Evolutionary conservation across 2,888 invertebrate genomes (phyloP).

Genomic region (Yponomeuta plumbellus): DNA sequence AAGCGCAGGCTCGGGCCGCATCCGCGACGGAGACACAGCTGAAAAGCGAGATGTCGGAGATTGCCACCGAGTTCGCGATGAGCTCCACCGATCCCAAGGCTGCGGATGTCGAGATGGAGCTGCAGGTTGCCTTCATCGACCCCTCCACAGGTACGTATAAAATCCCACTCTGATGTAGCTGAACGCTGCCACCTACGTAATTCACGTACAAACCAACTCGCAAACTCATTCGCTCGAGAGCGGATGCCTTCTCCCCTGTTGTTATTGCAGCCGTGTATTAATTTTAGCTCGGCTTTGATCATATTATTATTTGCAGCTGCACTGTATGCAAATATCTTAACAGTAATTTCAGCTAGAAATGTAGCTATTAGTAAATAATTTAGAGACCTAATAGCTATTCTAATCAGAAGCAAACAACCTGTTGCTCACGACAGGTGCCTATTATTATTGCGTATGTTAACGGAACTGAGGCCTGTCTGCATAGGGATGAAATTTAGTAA

Average conservation of each 20-base stretch:
- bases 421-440: constrained; percentile 13
- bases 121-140: constrained; percentile 79
- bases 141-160: constrained; percentile 75
- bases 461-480: constrained; percentile 57
- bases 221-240: constrained; percentile 9
- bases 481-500: neutral
- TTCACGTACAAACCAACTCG: constrained; percentile 8
- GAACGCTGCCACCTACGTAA: constrained; percentile 20
- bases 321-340: neutral
- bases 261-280: constrained; percentile 15
- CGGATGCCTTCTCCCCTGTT: constrained; percentile 16
- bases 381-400: constrained; percentile 1
- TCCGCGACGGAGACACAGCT: constrained; percentile 70
- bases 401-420: constrained; percentile 13
- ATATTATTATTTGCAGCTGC: constrained; percentile 11
- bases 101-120: constrained; percentile 73
- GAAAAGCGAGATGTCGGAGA: constrained; percentile 61
- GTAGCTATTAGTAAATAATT: neutral
- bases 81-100: constrained; percentile 67
- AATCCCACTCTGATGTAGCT: neutral
- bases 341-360: neutral
- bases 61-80: constrained; percentile 64
- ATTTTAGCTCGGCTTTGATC: constrained; percentile 10
- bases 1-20: constrained; percentile 80
- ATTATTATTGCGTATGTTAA: constrained; percentile 18